These are phyloP conservation scores for Drosophila jambulina DNA, from an alignment of 1,140 invertebrate species.

Conservation along the genomic window DNA sequence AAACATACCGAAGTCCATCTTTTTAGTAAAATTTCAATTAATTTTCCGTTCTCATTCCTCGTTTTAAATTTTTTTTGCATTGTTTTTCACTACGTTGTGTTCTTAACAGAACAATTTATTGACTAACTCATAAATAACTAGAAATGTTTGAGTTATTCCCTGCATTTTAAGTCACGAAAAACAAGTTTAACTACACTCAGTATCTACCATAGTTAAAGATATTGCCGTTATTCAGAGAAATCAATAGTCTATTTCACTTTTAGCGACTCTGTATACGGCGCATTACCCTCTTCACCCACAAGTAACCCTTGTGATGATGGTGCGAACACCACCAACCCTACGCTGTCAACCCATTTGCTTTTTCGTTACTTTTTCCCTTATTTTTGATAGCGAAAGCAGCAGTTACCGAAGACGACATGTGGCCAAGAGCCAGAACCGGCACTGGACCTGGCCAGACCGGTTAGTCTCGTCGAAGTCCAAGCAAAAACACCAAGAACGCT, in stretches of 20 bases:
- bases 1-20: slow-evolving; percentile 53
- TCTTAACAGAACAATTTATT: neutral
- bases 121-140: neutral
- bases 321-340: slow-evolving; percentile 67
- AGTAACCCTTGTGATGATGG: slow-evolving; percentile 76
- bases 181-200: neutral
- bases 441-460: slow-evolving; percentile 53
- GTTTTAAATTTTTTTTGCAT: neutral
- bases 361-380: slow-evolving; percentile 77
- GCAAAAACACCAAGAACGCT: slow-evolving; percentile 68
- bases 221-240: slow-evolving; percentile 45
- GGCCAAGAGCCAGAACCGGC: slow-evolving; percentile 38
- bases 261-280: slow-evolving; percentile 38
- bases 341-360: slow-evolving; percentile 78
- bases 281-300: slow-evolving; percentile 44
- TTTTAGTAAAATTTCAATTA: slow-evolving; percentile 75
- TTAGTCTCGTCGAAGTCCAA: slow-evolving; percentile 72
- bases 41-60: slow-evolving; percentile 27
- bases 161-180: slow-evolving; percentile 46
- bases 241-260: slow-evolving; percentile 74
- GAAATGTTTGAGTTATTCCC: neutral
- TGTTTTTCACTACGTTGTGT: neutral
- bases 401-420: slow-evolving; percentile 72
- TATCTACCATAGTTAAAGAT: slow-evolving; percentile 6
- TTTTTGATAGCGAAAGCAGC: slow-evolving; percentile 51